phyloP scores from a whole-genome alignment of 2,888 invertebrate species.

The Neoascia interrupta region DNA sequence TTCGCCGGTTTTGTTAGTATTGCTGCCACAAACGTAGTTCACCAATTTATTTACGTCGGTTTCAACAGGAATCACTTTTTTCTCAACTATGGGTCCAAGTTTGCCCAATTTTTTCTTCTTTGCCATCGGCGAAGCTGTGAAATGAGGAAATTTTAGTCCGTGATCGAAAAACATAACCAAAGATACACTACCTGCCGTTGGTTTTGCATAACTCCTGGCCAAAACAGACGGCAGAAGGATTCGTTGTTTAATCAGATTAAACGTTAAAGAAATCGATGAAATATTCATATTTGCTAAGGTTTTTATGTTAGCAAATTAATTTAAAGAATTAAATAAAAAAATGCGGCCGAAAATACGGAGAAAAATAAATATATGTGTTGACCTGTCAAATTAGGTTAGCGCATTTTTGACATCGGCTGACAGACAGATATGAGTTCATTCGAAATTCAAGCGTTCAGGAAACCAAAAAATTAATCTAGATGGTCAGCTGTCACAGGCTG shows the following conservation, averaged over 20 bases:
- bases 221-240: constrained; percentile 30
- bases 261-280: constrained; percentile 37
- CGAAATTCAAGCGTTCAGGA: too few species aligned
- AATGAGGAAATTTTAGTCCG: background rate
- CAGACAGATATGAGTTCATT: too few species aligned
- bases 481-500: too few species aligned
- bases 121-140: constrained; percentile 52
- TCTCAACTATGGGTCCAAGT: constrained; percentile 84
- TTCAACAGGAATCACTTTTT: constrained; percentile 89
- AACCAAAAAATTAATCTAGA: too few species aligned
- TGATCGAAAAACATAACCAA: constrained; percentile 26
- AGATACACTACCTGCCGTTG: constrained; percentile 32
- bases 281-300: constrained; percentile 46
- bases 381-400: too few species aligned
- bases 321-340: constrained; percentile 9
- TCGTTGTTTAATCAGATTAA: constrained; percentile 65
- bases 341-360: too few species aligned
- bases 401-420: too few species aligned
- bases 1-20: constrained; percentile 88
- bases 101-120: constrained; percentile 84
- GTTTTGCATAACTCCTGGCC: constrained; percentile 67
- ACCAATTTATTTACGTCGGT: constrained; percentile 89
- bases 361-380: too few species aligned
- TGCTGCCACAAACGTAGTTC: constrained; percentile 91
- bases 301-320: constrained; percentile 5